Evolutionary conservation across 2,113 vertebrate genomes (phyloP), one percentile per base, ranked within the genome.

Genomic region (Mastomys natalensis): DNA sequence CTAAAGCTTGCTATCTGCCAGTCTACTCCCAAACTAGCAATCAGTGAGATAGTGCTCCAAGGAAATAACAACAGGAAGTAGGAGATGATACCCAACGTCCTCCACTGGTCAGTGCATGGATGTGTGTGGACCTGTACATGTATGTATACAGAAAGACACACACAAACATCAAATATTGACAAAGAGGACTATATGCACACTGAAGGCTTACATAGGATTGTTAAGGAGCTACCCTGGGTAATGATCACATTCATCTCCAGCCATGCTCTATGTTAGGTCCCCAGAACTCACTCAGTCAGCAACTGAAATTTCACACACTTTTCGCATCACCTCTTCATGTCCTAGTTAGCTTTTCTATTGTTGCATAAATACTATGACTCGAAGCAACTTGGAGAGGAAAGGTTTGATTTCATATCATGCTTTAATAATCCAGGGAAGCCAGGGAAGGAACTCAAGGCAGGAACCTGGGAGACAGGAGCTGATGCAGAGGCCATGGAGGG

Each of bases 261-360:
- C 26, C 45, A 8, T 13, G 6, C 29, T 48, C n/a, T 0, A 0
- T 5, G 0, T 5, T 34, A 16, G n/a, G 34, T 58, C 22, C 1
- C 78, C 19, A 31, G 73, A 78, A 60, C 40, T 3, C 24, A 62
- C 17, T 19, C 3, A 17, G 15, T 26, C 58, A n/a, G 17, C 21
- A 16, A 60, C 40, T 45, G 29, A 40, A 66, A 53, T 19, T 40
- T n/a, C 37, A 37, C 5, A 15, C 8, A 6, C 19, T 5, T n/a
- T 37, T 3, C 1, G 2, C 17, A 22, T 21, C 17, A 3, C 29
- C 43, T 77, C 29, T 78, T 51, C 76, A 78, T 51, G 76, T 51
- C 29, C 45, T 78, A 8, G 26, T 45, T 51, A 51, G 31, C 29
- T 48, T 77, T 48, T 48, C 13, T 31, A 3, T 48, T 77, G 74